These are phyloP conservation scores for Tetragonula carbonaria DNA, from an alignment of 2,888 invertebrate genomes.

Conservation along the genomic window DNA sequence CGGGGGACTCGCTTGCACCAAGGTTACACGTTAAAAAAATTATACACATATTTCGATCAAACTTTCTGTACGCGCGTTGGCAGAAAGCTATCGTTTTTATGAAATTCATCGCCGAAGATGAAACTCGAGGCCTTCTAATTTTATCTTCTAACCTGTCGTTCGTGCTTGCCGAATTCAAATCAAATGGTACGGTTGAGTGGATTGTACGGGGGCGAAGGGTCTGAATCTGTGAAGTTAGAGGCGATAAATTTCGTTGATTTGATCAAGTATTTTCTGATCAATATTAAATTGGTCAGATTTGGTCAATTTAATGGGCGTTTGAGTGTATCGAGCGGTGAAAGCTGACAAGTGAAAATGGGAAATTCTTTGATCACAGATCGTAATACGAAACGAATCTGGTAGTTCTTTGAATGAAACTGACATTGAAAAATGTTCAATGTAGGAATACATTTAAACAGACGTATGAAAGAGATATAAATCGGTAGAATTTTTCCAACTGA, in stretches of 20 bases:
- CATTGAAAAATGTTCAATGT: too few relatives aligned
- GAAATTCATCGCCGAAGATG: constrained; percentile 26
- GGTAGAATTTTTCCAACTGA: too few relatives aligned
- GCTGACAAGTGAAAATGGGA: neutral
- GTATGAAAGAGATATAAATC: too few relatives aligned
- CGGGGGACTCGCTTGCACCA: constrained; percentile 34
- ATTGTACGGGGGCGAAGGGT: neutral
- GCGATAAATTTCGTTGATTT: neutral
- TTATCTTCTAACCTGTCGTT: constrained; percentile 52
- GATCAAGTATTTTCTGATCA: neutral
- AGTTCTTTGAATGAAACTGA: too few relatives aligned
- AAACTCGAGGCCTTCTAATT: constrained; percentile 36
- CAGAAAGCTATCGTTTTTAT: constrained; percentile 30
- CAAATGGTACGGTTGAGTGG: neutral
- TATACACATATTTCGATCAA: constrained; percentile 44
- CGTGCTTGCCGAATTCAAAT: constrained; percentile 8
- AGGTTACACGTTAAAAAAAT: constrained; percentile 41
- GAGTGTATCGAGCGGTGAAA: neutral
- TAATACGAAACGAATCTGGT: too few relatives aligned
- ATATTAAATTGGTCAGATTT: neutral
- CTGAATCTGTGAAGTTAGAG: neutral
- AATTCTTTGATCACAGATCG: neutral
- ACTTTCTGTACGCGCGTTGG: constrained; percentile 20
- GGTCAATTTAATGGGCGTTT: neutral
- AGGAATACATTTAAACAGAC: too few relatives aligned